phyloP scores from a whole-genome alignment of 2,888 invertebrate genomes.

The Cheilosia grossa region DNA sequence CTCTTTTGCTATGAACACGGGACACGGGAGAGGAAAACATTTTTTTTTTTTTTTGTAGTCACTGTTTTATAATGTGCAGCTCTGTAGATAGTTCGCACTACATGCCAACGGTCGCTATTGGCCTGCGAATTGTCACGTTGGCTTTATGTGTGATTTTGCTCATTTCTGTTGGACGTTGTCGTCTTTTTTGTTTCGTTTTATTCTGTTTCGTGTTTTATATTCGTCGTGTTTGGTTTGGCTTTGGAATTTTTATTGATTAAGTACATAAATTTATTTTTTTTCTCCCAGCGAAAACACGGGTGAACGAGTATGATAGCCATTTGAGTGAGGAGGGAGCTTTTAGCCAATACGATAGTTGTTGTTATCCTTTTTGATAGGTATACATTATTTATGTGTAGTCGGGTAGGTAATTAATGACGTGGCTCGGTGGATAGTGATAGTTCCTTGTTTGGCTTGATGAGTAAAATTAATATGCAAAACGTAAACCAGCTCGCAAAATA shows the following conservation, averaged over 20 bases:
- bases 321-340: no score
- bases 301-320: not conserved
- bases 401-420: no score
- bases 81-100: not conserved
- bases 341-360: no score
- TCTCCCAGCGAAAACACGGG: not conserved
- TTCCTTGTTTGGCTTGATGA: no score
- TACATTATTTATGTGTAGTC: no score
- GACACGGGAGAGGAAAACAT: not conserved
- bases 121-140: not conserved
- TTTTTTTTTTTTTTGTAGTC: not conserved
- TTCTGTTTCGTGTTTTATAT: conserved; percentile 2
- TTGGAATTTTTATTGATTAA: conserved; percentile 36
- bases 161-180: not conserved
- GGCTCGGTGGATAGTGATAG: no score
- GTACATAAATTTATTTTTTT: not conserved
- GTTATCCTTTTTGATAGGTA: no score
- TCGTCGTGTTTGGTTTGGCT: conserved; percentile 5
- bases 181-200: not conserved
- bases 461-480: no score
- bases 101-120: not conserved
- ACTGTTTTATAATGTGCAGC: conserved; percentile 16
- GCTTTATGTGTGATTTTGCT: conserved; percentile 1
- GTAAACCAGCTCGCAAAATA: no score
- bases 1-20: conserved; percentile 1